These are phyloP conservation scores for Drosophila seclusa DNA, from an alignment of 2,888 invertebrate species.

Conservation along the genomic window DNA sequence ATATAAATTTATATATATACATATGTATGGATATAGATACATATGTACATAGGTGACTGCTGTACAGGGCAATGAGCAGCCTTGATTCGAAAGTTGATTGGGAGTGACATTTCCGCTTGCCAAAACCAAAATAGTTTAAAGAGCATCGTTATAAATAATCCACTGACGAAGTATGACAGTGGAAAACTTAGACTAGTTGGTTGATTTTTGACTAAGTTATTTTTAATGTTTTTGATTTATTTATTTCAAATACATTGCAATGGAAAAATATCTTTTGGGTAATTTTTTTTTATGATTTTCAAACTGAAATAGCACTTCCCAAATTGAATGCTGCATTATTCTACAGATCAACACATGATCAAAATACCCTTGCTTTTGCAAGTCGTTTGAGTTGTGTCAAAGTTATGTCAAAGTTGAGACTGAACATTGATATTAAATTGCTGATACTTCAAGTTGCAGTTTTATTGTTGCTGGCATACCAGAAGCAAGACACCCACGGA, in stretches of 20 bases:
- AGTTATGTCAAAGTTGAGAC: not conserved
- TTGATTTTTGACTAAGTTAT: too few species aligned
- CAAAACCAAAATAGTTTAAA: constrained; percentile 3
- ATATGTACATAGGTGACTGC: constrained; percentile 11
- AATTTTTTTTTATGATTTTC: not conserved
- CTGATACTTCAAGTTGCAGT: not conserved
- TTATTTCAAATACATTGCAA: not conserved
- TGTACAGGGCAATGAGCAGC: constrained; percentile 37
- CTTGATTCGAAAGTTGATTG: constrained; percentile 28
- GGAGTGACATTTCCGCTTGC: not conserved
- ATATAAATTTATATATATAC: not conserved
- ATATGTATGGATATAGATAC: not conserved
- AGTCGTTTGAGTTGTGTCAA: not conserved
- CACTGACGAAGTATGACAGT: not conserved
- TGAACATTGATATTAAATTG: not conserved
- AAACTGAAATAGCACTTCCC: not conserved
- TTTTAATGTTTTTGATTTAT: too few species aligned
- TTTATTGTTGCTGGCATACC: not conserved
- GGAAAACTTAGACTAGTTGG: not conserved
- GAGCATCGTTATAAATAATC: not conserved
- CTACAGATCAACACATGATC: not conserved
- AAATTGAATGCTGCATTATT: not conserved
- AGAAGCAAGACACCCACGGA: not conserved
- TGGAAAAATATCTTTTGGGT: not conserved
- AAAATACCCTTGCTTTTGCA: not conserved